Percentiles rank a stretch among this genome's conserved stretches.
phyloP scores from a whole-genome alignment of 35 echinoderm and acorn worm genomes.

The Lytechinus pictus region DNA sequence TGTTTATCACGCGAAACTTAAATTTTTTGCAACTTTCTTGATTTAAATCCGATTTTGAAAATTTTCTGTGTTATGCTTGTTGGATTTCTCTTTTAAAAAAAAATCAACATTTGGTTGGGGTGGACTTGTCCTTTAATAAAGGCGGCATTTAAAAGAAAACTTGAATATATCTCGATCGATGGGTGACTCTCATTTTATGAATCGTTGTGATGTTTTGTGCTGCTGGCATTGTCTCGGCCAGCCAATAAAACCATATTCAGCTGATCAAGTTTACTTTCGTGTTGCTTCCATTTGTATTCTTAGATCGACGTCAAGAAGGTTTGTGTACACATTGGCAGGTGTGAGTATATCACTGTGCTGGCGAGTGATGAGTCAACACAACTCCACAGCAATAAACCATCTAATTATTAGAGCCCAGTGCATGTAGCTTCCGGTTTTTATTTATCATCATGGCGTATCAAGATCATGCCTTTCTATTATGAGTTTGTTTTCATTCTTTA shows the following conservation, averaged over 20 bases:
- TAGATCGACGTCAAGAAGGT: neutral
- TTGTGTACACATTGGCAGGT: neutral
- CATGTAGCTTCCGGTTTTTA: neutral
- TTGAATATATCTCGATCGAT: neutral
- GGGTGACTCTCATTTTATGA: neutral
- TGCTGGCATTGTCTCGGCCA: neutral
- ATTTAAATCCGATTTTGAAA: too few relatives aligned
- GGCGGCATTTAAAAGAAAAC: too few relatives aligned
- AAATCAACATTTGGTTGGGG: too few relatives aligned
- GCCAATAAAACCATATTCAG: neutral
- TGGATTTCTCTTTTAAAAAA: too few relatives aligned
- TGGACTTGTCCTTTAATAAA: too few relatives aligned
- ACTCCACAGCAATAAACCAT: neutral
- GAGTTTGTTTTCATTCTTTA: too few relatives aligned
- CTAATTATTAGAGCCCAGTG: neutral
- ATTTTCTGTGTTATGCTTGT: too few relatives aligned
- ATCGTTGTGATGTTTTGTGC: neutral
- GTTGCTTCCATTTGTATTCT: neutral
- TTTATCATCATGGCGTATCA: neutral
- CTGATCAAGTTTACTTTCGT: neutral
- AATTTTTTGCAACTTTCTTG: too few relatives aligned
- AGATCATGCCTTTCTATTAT: too few relatives aligned
- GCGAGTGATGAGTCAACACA: neutral
- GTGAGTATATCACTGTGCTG: neutral
- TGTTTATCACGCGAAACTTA: too few relatives aligned